phyloP scores from a whole-genome alignment of 1,140 invertebrate genomes.

The Tyrophagus putrescentiae region DNA sequence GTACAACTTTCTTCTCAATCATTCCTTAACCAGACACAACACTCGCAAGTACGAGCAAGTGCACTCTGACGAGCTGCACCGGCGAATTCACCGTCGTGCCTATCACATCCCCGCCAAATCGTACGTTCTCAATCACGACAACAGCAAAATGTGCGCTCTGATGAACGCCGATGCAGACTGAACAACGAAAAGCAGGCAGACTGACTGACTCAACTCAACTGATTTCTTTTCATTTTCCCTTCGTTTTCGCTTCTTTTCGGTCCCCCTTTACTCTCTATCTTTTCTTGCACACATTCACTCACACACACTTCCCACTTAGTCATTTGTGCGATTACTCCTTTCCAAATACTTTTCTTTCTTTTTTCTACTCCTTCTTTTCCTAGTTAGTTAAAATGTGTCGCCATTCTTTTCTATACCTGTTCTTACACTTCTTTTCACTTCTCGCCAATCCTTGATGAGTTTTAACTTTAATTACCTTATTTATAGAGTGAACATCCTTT shows the following conservation, averaged over 20 bases:
- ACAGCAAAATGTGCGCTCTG: conserved; percentile 55
- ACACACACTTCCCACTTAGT: no score
- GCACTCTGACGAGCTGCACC: conserved; percentile 39
- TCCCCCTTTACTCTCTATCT: no score
- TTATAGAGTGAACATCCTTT: no score
- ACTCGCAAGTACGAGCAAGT: conserved; percentile 46
- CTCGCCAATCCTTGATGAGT: no score
- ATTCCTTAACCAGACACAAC: conserved; percentile 46
- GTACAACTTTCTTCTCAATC: conserved; percentile 28
- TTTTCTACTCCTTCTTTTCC: background rate
- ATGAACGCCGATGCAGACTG: conserved; percentile 26
- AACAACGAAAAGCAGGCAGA: background rate
- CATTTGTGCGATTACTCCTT: background rate
- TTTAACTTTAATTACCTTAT: no score
- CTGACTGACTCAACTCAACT: background rate
- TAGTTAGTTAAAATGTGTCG: background rate
- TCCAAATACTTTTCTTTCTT: background rate
- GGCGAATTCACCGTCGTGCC: conserved; percentile 44
- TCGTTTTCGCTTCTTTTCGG: background rate
- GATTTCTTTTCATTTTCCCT: background rate
- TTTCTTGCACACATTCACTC: no score
- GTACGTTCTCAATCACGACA: conserved; percentile 58
- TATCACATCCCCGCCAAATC: conserved; percentile 46
- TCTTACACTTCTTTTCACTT: no score
- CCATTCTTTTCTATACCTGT: background rate